phyloP scores from a whole-genome alignment of 1,140 invertebrate genomes.

The Zaprionus ghesquierei region DNA sequence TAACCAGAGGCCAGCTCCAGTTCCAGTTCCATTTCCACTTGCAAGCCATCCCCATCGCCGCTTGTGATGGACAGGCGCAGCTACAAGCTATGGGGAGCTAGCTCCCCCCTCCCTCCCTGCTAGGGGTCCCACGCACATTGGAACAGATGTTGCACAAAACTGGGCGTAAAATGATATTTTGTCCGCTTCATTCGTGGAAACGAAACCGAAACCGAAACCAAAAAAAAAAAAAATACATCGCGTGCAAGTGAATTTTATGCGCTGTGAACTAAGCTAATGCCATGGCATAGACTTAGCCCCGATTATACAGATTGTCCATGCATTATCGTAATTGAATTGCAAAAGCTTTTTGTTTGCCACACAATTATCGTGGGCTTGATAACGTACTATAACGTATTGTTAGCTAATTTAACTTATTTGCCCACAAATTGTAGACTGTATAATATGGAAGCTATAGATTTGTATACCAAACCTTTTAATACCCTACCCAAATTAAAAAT shows the following conservation, averaged over 20 bases:
- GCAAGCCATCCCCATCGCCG: not conserved
- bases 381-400: not conserved
- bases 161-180: constrained; percentile 59
- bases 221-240: not conserved
- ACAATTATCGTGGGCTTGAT: not conserved
- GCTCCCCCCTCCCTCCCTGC: not conserved
- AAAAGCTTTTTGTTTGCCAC: not conserved
- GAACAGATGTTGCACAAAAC: constrained; percentile 39
- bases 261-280: constrained; percentile 1
- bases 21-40: not conserved
- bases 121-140: constrained; percentile 27
- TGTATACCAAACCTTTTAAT: too few species aligned
- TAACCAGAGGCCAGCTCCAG: constrained; percentile 29
- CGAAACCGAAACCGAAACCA: not conserved
- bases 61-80: constrained; percentile 29
- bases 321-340: not conserved
- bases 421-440: too few species aligned
- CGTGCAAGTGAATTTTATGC: not conserved
- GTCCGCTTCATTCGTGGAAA: constrained; percentile 10
- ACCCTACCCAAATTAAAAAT: too few species aligned
- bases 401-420: not conserved
- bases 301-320: not conserved
- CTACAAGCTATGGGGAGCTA: not conserved
- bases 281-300: not conserved
- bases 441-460: too few species aligned